Evolutionary conservation across 2,113 vertebrate genomes (phyloP).

Genomic region (Alethe castanea): DNA sequence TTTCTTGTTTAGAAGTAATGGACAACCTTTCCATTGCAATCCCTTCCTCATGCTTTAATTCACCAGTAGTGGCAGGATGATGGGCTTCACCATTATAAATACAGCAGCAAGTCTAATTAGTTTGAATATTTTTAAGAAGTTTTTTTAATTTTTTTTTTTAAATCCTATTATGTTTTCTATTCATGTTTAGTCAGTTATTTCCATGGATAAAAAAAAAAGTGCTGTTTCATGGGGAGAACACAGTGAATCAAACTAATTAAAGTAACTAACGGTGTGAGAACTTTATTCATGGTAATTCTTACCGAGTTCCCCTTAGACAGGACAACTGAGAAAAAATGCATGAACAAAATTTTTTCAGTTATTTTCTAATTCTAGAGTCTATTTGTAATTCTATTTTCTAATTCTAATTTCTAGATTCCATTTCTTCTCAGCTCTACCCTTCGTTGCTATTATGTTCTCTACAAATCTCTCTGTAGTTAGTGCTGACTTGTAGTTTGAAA

Average conservation of each 20-base stretch:
- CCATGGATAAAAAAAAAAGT: background rate
- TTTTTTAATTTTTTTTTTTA: background rate
- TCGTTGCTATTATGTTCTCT: conserved; percentile 14
- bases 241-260: background rate
- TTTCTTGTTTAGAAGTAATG: background rate
- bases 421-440: background rate
- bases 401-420: background rate
- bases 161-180: background rate
- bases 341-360: background rate
- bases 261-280: background rate
- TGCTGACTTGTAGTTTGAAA: conserved; percentile 50
- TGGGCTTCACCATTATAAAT: background rate
- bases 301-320: background rate
- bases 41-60: background rate
- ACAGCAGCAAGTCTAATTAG: background rate
- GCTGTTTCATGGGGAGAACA: background rate
- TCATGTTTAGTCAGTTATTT: background rate
- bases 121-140: background rate
- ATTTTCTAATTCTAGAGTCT: background rate
- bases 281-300: background rate
- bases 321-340: background rate
- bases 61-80: background rate
- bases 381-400: background rate
- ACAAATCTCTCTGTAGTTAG: conserved; percentile 40
- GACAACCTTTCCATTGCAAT: background rate